Base-by-base conservation (phyloP, 2,888 invertebrate species). In the Hemicrepidius hirtus region DNA sequence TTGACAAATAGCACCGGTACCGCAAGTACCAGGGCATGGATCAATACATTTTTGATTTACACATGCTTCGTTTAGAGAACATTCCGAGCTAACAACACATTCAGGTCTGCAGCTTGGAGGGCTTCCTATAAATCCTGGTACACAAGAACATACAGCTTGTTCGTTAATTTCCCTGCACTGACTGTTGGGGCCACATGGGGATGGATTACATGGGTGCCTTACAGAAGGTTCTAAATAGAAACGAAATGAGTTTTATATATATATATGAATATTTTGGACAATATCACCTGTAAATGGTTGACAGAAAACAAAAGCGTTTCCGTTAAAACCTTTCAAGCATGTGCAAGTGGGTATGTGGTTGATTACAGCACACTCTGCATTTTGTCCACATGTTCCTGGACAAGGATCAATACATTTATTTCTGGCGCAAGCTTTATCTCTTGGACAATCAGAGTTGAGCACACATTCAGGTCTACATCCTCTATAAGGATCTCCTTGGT, bases 371-470 rank as follows among this genome's bases (percentile, higher is more conserved):
- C 96, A 96, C 68, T 92, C 88, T 0, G 95, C 93, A 82, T 92
- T 92, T 63, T 89, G 86, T 9, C 94, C 96, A 82, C 96, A 96
- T 80, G 92, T 92, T 75, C 93, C 93, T n/a, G 91, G 91, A 80
- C 96, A 96, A 4, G 96, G 96, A 86, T 96, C 92, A n/a, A 90
- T 86, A 82, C 97, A 97, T 86, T 95, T 95, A 71, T 92, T 93
- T 73, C 92, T 90, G 37, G 93, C 87, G 82, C 97, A 97, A 16
- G 95, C 93, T 82, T 90, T 91, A 82, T 94, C 92, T 60, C 90
- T 87, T 0, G 93, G 88, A 85, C 96, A 97, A 81, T 96, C 95
- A 0, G 92, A 90, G 83, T 93, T 95, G 0, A 94, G 85, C 0
- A 94, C 90, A 85, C 96, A 96, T 86, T 95, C 95, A 0, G 95